A percentile compares a stretch with the other conserved stretches of the same genome.
These are phyloP conservation scores for Acropternis orthonyx DNA, from an alignment of 2,797 vertebrate species.

Conservation along the genomic window DNA sequence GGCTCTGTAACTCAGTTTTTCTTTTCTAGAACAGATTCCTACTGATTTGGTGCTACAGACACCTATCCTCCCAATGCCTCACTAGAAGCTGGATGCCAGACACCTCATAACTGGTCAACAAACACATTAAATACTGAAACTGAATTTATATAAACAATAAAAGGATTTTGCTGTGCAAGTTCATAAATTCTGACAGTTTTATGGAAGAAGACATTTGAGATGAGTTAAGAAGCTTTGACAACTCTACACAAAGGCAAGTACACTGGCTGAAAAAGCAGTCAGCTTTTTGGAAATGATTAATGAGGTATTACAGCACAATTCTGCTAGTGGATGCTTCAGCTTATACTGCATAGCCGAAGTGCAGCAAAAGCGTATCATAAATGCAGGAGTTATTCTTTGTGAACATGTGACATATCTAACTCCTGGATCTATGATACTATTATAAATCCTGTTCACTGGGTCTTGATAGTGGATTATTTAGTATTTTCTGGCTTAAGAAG, in stretches of 20 bases:
- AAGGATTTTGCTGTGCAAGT: not conserved
- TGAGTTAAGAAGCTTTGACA: constrained; percentile 4
- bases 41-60: not conserved
- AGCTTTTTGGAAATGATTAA: not conserved
- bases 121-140: not conserved
- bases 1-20: not conserved
- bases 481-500: not conserved
- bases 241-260: not conserved
- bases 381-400: not conserved
- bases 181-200: constrained; percentile 20
- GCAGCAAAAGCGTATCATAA: not conserved
- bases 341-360: not conserved
- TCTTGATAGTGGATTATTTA: not conserved
- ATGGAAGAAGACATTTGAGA: not conserved
- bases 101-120: not conserved
- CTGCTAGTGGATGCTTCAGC: not conserved
- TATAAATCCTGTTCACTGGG: not conserved
- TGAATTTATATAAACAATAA: not conserved
- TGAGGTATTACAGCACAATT: not conserved
- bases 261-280: not conserved
- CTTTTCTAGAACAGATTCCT: not conserved
- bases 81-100: not conserved
- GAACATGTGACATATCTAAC: not conserved
- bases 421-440: not conserved
- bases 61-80: not conserved